phyloP scores from a whole-genome alignment of 2,113 vertebrate species.

The Hippopotamus amphibius region DNA sequence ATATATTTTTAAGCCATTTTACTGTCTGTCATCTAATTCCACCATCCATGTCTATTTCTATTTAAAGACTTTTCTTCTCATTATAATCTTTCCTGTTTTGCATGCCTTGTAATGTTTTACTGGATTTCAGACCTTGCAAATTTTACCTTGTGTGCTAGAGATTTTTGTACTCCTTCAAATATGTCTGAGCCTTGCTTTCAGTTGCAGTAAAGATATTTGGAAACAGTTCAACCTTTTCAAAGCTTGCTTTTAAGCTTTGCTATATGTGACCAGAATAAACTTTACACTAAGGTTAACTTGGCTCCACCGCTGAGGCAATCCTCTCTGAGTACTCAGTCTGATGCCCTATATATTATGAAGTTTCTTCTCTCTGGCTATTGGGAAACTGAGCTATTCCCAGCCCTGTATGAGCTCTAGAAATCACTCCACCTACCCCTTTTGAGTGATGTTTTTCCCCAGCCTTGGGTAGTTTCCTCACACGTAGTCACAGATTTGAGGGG shows the following conservation, averaged over 20 bases:
- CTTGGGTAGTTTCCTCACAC: neutral
- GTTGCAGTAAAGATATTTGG: neutral
- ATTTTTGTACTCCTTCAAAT: constrained; percentile 22
- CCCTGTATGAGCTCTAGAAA: constrained; percentile 23
- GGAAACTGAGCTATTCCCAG: neutral
- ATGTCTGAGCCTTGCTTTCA: neutral
- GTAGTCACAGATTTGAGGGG: neutral
- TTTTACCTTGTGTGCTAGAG: neutral
- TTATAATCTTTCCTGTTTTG: neutral
- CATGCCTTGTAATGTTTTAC: neutral
- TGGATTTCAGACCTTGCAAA: constrained; percentile 17
- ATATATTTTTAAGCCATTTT: neutral
- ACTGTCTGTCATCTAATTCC: neutral
- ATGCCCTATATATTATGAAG: neutral
- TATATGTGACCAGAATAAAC: neutral
- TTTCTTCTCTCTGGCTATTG: neutral
- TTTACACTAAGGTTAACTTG: constrained; percentile 22
- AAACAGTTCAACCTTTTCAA: neutral
- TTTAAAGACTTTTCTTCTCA: neutral
- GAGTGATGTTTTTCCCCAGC: neutral
- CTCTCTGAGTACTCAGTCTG: neutral
- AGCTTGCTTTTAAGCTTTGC: neutral
- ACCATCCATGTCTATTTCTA: neutral
- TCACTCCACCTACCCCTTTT: neutral
- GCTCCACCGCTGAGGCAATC: neutral